Evolutionary conservation across 2,113 vertebrate species (phyloP).

Genomic region (Chaenogobius annularis): DNA sequence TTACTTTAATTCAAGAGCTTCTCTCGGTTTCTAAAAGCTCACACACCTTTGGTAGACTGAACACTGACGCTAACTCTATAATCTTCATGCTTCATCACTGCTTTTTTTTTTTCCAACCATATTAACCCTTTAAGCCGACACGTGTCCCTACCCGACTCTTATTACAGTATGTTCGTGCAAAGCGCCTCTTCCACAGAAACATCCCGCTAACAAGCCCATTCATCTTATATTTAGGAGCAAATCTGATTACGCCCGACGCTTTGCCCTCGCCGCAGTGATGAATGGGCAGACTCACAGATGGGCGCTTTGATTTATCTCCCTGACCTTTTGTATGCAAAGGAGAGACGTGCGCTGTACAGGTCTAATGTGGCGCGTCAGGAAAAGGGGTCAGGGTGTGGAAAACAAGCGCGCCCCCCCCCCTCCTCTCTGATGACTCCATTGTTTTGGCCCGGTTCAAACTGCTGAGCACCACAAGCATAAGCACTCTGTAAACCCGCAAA

Average conservation of each 20-base stretch:
- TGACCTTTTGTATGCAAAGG: slow-evolving; percentile 83
- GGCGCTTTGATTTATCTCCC: slow-evolving; percentile 78
- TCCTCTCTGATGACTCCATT: slow-evolving; percentile 57
- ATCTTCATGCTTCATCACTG: too few species aligned
- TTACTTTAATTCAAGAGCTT: too few species aligned
- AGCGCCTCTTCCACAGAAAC: slow-evolving; percentile 50
- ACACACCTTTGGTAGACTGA: too few species aligned
- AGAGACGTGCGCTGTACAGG: slow-evolving; percentile 69
- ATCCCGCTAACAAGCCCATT: slow-evolving; percentile 58
- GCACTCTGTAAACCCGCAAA: background rate
- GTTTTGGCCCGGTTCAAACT: slow-evolving; percentile 50
- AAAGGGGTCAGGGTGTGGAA: slow-evolving; percentile 77
- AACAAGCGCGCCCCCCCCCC: slow-evolving; percentile 50
- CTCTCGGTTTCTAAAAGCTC: too few species aligned
- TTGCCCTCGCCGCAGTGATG: slow-evolving; percentile 71
- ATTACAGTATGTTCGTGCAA: slow-evolving; percentile 61
- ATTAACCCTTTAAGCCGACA: background rate
- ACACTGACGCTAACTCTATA: too few species aligned
- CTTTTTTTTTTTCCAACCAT: background rate
- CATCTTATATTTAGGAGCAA: slow-evolving; percentile 54
- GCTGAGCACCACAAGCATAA: slow-evolving; percentile 52
- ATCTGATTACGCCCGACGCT: slow-evolving; percentile 71
- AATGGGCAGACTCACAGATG: slow-evolving; percentile 69
- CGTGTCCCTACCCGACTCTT: slow-evolving; percentile 38
- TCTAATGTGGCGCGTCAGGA: slow-evolving; percentile 75